Evolutionary conservation across 2,113 vertebrate genomes (phyloP), one percentile per base, ranked within the genome.

Genomic region (Vulpes vulpes): DNA sequence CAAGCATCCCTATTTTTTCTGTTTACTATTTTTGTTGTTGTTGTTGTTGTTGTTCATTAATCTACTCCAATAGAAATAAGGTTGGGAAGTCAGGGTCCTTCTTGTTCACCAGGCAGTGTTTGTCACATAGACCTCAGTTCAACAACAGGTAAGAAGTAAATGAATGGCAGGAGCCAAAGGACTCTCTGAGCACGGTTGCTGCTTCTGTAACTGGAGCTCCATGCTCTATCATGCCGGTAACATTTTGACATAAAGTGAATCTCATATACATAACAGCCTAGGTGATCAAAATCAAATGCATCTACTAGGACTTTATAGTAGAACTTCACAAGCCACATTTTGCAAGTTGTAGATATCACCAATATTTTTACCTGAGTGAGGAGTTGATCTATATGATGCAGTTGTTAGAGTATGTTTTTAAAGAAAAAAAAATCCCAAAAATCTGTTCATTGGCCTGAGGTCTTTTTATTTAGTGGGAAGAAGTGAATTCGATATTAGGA

Each of bases 301-400:
- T 30, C 43, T 88, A 76, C 43, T 76, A 64, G 57, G 76, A 88
- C 76, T 91, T 94, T 78, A 74, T n/a, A 65, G 32, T 5, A 81
- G 69, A 93, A 93, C 15, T 65, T 84, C 83, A 23, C 11, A 89
- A 79, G 22, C 91, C 57, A 86, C 12, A 60, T 78, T 85, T 97
- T 91, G 35, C 53, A 85, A 71, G 30, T 89, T 93, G 94, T 5
- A 53, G 35, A 2, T 16, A 73, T 93, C 23, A 80, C 32, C 9
- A 71, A 49, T 89, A 60, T 80, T 95, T 89, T 92, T 76, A 74
- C 51, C 43, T 4, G 25, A 96, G 38, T 12, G 16, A 71, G 19
- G 16, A 71, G 19, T 84, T 96, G 74, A 65, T 73, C 43, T 74
- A 4, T 76, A 35, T 57, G 51, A 53, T 64, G 8, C 14, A 32